Conservation (phyloP, 2,888 invertebrate species). For the Abrostola triplasia region DNA sequence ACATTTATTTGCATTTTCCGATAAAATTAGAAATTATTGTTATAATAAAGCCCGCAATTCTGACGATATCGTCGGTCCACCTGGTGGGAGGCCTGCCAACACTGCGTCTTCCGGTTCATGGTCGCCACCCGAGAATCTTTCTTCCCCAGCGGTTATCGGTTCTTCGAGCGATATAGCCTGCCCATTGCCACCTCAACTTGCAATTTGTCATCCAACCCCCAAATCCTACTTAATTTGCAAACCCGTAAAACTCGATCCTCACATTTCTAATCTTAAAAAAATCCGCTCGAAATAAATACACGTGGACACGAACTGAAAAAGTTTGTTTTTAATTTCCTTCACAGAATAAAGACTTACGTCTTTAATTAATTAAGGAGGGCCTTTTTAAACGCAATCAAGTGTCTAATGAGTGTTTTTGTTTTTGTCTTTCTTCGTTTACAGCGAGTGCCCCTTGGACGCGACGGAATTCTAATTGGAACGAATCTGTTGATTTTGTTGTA, state of each 20-base stretch:
- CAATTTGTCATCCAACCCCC: not conserved
- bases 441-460: constrained; percentile 45
- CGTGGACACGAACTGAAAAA: constrained; percentile 53
- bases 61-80: no score
- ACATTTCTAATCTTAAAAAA: constrained; percentile 57
- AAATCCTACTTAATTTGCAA: constrained; percentile 9
- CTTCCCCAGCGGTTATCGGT: no score
- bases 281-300: constrained; percentile 59
- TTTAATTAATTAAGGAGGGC: constrained; percentile 72
- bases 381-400: constrained; percentile 68
- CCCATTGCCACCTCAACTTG: no score
- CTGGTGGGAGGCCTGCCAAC: no score
- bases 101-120: no score
- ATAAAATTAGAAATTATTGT: no score
- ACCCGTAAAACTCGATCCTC: constrained; percentile 26
- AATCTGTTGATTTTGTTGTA: constrained; percentile 52
- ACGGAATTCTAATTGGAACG: constrained; percentile 60
- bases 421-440: constrained; percentile 52
- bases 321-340: constrained; percentile 68
- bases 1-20: no score
- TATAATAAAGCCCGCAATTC: no score
- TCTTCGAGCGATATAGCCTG: no score
- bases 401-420: constrained; percentile 69
- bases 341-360: constrained; percentile 66
- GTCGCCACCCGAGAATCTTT: no score